phyloP scores from a whole-genome alignment of 2,113 vertebrate genomes.

The Caretta caretta region DNA sequence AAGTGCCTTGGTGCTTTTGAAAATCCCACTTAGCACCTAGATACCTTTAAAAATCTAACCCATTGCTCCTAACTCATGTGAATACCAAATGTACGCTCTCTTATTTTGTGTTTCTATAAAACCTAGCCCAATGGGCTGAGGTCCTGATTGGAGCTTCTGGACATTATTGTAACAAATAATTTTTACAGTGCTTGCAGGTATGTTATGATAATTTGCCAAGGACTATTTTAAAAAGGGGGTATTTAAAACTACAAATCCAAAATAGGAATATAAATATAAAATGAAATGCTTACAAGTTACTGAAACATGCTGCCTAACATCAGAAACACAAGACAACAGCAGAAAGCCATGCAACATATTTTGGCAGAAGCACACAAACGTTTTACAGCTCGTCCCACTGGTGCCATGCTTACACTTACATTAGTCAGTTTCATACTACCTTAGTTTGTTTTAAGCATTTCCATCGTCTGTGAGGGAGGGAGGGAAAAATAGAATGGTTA shows the following conservation, averaged over 20 bases:
- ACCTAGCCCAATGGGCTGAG: background rate
- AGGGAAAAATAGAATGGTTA: constrained; percentile 85
- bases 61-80: background rate
- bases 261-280: constrained; percentile 43
- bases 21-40: background rate
- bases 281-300: constrained; percentile 21
- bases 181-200: constrained; percentile 9
- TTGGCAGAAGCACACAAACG: constrained; percentile 78
- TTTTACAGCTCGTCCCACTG: constrained; percentile 55
- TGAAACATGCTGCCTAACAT: constrained; percentile 76
- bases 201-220: constrained; percentile 40
- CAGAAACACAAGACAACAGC: constrained; percentile 64
- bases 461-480: constrained; percentile 86
- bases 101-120: background rate
- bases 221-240: background rate
- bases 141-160: background rate
- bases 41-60: background rate
- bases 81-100: background rate
- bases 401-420: constrained; percentile 83
- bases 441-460: constrained; percentile 86
- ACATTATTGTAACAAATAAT: background rate
- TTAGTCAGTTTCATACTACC: constrained; percentile 81
- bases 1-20: background rate
- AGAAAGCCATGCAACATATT: constrained; percentile 76
- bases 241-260: constrained; percentile 11